Base-by-base conservation (phyloP, 2,113 vertebrate genomes). In the Oenanthe oenanthe region DNA sequence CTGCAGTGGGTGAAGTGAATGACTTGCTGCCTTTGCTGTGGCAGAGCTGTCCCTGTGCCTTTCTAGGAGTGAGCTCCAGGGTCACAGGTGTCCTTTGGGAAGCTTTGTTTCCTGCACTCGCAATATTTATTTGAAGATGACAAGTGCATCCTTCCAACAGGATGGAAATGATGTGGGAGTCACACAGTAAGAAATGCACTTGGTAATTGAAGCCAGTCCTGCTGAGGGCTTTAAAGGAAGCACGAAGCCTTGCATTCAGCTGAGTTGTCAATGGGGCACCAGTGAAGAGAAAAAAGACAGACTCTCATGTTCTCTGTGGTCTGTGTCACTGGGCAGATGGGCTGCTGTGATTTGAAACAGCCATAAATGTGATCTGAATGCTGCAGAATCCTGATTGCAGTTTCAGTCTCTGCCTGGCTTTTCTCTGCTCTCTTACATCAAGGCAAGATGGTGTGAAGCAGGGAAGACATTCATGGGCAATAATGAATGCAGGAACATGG, bases 301-400 rank as follows among this genome's bases (percentile, higher is more conserved):
- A 20, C 42, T 76, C 5, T 1, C 1, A 0, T 79, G 74, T 71
- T 79, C n/a, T 82, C 42, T 68, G 88, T 72, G 86, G 84, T 87
- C 62, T 85, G 10, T 90, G 74, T 93, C 12, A 0, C 63, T 79
- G 85, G 22, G 28, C 65, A 50, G 62, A 93, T 2, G 22, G 36
- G 70, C 31, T 85, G 78, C 78, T 58, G 31, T 88, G 74, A 94
- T 93, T 85, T 73, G 90, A 93, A 96, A 90, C 92, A 94, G 82
- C 66, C 63, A 38, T 24, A 68, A 89, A 72, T 79, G 16, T 68
- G 62, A 85, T 90, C 62, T 54, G 68, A 90, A n/a, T 62, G 58
- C n/a, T 76, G 45, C 62, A 85, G 36, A 92, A 89, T 48, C 50
- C 45, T 72, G 28, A 71, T 8, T 78, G 36, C 43, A 68, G 20